phyloP scores from a whole-genome alignment of 2,797 vertebrate species.

The Spondyliosoma cantharus region DNA sequence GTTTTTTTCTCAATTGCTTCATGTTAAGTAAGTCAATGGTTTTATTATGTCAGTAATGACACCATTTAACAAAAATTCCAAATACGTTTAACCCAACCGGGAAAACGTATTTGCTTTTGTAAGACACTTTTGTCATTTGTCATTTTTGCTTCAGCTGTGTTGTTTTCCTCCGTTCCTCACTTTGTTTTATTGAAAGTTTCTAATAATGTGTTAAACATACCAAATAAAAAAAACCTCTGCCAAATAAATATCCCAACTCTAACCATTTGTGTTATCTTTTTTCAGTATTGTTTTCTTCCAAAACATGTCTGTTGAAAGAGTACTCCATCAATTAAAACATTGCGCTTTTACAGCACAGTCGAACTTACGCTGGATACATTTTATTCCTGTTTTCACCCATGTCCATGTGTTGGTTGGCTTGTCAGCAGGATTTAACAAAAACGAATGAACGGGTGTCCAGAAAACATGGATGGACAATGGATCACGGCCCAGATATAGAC shows the following conservation, averaged over 20 bases:
- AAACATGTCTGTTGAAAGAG: neutral
- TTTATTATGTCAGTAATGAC: constrained; percentile 25
- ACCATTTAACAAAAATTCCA: neutral
- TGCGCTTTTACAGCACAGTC: neutral
- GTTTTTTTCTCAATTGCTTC: constrained; percentile 65
- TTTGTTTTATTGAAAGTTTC: neutral
- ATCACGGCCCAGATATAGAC: too few species aligned
- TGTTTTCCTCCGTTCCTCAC: neutral
- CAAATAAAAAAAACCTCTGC: neutral
- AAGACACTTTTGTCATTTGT: neutral
- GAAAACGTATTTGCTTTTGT: neutral
- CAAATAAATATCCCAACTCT: neutral
- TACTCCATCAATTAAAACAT: neutral
- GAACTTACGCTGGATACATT: too few species aligned
- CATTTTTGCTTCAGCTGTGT: neutral
- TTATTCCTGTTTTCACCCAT: neutral
- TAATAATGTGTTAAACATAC: neutral
- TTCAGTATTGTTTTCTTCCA: neutral
- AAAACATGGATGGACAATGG: too few species aligned
- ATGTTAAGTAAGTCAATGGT: constrained; percentile 35
- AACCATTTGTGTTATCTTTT: neutral
- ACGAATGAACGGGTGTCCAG: too few species aligned
- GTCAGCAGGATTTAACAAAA: too few species aligned
- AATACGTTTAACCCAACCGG: neutral
- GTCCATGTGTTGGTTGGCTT: too few species aligned